Base-by-base conservation (phyloP, 2,797 vertebrate genomes). In the Chloroceryle amazona region DNA sequence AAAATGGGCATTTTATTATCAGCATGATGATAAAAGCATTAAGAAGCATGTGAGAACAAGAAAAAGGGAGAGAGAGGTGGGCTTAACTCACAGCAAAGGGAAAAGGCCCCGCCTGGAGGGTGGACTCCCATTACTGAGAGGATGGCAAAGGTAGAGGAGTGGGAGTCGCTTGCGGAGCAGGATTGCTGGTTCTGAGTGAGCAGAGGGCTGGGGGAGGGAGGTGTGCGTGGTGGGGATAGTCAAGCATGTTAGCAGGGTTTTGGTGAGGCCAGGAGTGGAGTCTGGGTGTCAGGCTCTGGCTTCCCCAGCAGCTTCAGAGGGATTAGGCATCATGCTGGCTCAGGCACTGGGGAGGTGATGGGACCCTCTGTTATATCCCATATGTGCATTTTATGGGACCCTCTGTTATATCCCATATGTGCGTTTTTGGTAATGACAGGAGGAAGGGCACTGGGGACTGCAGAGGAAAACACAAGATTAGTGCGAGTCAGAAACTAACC, bases 1-100 rank as follows among this genome's bases (percentile, higher is more conserved):
- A 82, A 96, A 93, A 96, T 6, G 39, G 62, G 44, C 55, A 58
- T 65, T 91, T 90, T 80, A 49, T 58, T 39, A 66, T 21, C 72
- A 92, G 42, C 2, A 1, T 9, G 70, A 74, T 41, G 72, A 72
- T n/a, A 76, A 83, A 65, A 88, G 62, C 84, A 63, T 67, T 49
- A 74, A 66, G 84, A 58, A 62, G n/a, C 25, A 80, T 7, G 9
- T 71, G 65, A 90, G 73, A 70, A 84, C 42, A 71, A 61, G 62
- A 41, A 55, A 49, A 70, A 79, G 44, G 54, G 62, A 49, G 25
- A 29, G 54, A 58, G 31, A 80, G 35, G 22, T 46, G 61, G 52
- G 42, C 10, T 44, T 78, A 25, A 25, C 23, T 63, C 25, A 62
- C 42, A 93, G 63, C n/a, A 52, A 75, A 81, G 35, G 29, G 41